Evolutionary conservation across 2,888 invertebrate species (phyloP).

Genomic region (Unio delphinus): DNA sequence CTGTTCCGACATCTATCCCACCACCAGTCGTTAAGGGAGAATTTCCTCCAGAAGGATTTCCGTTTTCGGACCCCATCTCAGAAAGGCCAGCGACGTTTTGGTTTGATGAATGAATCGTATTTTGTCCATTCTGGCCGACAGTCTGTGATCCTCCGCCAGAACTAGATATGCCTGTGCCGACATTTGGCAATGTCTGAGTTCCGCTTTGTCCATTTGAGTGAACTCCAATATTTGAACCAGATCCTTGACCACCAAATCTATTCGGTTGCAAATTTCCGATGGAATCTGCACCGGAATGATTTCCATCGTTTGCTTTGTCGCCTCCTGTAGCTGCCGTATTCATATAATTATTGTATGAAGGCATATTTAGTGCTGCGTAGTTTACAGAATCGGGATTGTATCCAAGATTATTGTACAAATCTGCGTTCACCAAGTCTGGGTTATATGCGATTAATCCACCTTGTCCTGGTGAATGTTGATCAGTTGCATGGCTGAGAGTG

Average conservation of each 20-base stretch:
- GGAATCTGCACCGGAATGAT: too few species aligned
- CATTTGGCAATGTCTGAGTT: neutral
- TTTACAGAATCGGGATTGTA: slow-evolving; percentile 18
- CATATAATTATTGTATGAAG: neutral
- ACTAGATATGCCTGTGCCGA: neutral
- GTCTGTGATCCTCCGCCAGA: neutral
- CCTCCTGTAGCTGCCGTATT: too few species aligned
- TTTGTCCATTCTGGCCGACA: neutral
- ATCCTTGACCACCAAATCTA: neutral
- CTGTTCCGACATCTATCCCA: neutral
- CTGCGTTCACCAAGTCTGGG: slow-evolving; percentile 22
- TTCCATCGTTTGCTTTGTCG: too few species aligned
- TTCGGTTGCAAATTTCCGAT: neutral
- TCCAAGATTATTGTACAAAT: slow-evolving; percentile 13
- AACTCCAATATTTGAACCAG: slow-evolving; percentile 4
- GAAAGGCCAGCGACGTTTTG: neutral
- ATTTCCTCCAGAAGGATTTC: neutral
- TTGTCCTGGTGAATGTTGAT: neutral
- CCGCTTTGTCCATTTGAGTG: neutral
- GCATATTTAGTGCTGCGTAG: slow-evolving; percentile 10
- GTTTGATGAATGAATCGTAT: neutral
- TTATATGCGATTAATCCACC: slow-evolving; percentile 11
- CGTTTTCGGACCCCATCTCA: too few species aligned
- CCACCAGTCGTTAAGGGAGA: neutral
- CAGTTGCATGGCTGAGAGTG: neutral